Percentiles rank a stretch among this genome's conserved stretches.
Evolutionary conservation across 53 echinoderm and acorn worm species (phyloP).

Genomic region (Arbacia lixula): DNA sequence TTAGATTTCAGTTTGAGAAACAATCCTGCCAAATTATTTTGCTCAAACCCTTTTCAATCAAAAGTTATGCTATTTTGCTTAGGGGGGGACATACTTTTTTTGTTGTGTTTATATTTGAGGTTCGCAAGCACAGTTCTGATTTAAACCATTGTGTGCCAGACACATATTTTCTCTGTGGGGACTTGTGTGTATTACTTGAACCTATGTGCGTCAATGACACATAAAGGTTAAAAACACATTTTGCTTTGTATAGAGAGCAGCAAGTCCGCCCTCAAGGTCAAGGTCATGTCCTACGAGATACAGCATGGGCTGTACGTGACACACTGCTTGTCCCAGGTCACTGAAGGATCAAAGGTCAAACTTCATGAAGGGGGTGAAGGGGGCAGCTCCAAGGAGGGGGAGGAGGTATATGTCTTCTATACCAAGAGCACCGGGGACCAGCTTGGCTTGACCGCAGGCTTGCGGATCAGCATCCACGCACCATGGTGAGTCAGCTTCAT

Average conservation of each 20-base stretch:
- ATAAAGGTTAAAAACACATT: too few species aligned
- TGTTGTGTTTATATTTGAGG: too few species aligned
- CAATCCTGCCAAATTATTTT: too few species aligned
- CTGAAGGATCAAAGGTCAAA: not conserved
- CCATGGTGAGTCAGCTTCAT: constrained; percentile 79
- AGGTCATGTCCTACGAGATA: constrained; percentile 57
- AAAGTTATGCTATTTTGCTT: too few species aligned
- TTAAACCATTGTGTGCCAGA: too few species aligned
- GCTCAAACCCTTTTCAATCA: too few species aligned
- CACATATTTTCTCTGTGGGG: too few species aligned
- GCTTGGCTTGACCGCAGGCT: constrained; percentile 58
- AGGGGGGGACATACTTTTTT: too few species aligned
- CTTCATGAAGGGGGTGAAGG: not conserved
- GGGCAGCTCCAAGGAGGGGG: not conserved
- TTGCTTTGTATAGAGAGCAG: constrained; percentile 5
- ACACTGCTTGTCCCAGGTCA: constrained; percentile 38
- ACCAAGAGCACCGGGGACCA: constrained; percentile 62
- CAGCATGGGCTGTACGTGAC: constrained; percentile 64
- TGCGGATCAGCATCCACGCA: constrained; percentile 71
- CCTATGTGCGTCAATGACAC: too few species aligned
- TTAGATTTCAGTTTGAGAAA: too few species aligned
- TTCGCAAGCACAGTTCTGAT: too few species aligned
- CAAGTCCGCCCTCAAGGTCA: constrained; percentile 33
- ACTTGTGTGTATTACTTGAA: too few species aligned
- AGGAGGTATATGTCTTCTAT: constrained; percentile 74